Base-by-base conservation (phyloP, 2,888 invertebrate genomes). In the Coleophora flavipennella region DNA sequence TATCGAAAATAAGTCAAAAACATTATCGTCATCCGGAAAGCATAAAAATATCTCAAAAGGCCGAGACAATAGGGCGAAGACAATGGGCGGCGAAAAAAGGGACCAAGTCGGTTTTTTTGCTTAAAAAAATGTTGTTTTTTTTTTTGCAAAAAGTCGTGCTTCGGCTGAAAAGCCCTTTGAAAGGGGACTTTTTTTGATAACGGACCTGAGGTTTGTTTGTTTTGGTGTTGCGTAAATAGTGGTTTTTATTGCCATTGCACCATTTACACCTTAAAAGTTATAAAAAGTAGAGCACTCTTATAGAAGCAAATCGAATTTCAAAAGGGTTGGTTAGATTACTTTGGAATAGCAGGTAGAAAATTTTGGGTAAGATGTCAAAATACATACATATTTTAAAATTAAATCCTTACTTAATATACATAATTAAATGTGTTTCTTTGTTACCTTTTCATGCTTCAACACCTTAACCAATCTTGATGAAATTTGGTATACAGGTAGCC, bases 1-100 rank as follows among this genome's bases (percentile, higher is more conserved):
- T 74, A 76, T 76, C 68, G 72, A 73, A 75, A 77, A 78, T 78
- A 79, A 76, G 68, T 71, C 70, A 69, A 73, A 78, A 77, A 73
- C 73, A 71, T 77, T 79, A 79, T 76, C 62, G 74, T 73, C 75
- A 78, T 76, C 80, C 79, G 79, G 77, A 68, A 75, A 79, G 72
- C 80, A 79, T 81, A 80, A 80, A 79, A 83, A 80, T 78, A 79
- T 80, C 79, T 83, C 67, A 76, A 79, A 79, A 74, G 67, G 70
- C 67, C 71, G 62, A 80, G 72, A 84, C 84, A 83, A 84, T 81
- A 78, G 81, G 53, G 51, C 57, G 58, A 62, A 79, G 77, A 84
- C 84, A 84, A 83, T 84, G 80, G 81, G 53, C 51, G 59, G 62
- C 68, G 77, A 73, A 76, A 79, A 78, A 80, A 75, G 74, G 73